These are phyloP conservation scores for Passerculus sandwichensis DNA, from an alignment of 2,797 vertebrate genomes.

Conservation along the genomic window DNA sequence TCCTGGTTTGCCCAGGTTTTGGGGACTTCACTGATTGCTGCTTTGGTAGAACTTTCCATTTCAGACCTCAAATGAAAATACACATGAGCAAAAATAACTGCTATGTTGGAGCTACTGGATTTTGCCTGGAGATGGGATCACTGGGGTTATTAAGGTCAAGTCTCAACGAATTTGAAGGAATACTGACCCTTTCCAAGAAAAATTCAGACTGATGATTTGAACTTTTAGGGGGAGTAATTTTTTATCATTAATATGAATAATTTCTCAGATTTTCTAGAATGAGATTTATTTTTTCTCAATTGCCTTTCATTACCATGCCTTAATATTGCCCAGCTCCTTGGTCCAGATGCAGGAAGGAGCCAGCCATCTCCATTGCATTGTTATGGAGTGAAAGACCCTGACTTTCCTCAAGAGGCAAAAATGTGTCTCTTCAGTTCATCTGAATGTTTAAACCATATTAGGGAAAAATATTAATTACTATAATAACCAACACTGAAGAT, in stretches of 20 bases:
- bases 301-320: neutral
- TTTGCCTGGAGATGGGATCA: neutral
- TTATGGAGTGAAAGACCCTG: neutral
- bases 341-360: neutral
- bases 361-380: fast-evolving
- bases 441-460: neutral
- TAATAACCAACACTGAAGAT: neutral
- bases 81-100: neutral
- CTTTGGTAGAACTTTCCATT: neutral
- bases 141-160: neutral
- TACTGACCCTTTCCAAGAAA: neutral
- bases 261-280: neutral
- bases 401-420: neutral
- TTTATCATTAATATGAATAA: neutral
- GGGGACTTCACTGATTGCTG: neutral
- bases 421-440: neutral
- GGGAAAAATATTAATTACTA: neutral
- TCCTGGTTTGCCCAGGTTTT: neutral
- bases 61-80: neutral
- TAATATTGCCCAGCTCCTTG: neutral
- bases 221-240: neutral
- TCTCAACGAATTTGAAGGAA: neutral
- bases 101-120: neutral
- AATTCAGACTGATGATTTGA: neutral
- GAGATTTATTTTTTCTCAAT: neutral